These are phyloP conservation scores for Mythimna albipuncta DNA, from an alignment of 2,888 invertebrate species.

Conservation along the genomic window DNA sequence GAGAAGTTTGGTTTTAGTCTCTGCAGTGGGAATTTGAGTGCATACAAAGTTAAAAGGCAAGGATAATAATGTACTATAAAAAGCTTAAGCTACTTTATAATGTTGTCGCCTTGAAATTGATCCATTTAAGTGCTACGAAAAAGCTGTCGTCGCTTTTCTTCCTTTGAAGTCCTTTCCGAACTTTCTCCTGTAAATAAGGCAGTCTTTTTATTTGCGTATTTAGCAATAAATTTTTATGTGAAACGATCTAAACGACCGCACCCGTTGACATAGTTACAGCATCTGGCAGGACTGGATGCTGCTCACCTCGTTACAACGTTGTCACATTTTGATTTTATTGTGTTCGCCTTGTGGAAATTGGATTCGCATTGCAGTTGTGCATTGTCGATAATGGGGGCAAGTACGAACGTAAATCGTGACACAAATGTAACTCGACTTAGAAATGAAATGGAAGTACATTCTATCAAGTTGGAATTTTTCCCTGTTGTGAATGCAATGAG, in stretches of 20 bases:
- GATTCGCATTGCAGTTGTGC: conserved; percentile 56
- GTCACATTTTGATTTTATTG: conserved; percentile 63
- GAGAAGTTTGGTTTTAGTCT: conserved; percentile 37
- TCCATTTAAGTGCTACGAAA: not conserved
- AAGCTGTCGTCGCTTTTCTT: conserved; percentile 17
- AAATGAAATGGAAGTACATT: conserved; percentile 3
- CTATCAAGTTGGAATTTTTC: conserved; percentile 25
- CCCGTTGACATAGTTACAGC: conserved; percentile 62
- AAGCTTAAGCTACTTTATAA: conserved; percentile 12
- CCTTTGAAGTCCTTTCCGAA: conserved; percentile 8
- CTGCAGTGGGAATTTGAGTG: conserved; percentile 18
- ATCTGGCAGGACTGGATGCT: conserved; percentile 59
- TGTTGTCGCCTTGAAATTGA: not conserved
- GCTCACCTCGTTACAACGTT: conserved; percentile 57
- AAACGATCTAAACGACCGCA: conserved; percentile 31
- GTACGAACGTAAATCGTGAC: conserved; percentile 34
- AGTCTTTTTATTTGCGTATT: conserved; percentile 42
- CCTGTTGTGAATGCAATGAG: conserved; percentile 20
- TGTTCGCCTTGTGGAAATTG: conserved; percentile 54
- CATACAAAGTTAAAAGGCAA: conserved; percentile 12
- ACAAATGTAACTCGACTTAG: conserved; percentile 12
- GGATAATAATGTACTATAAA: not conserved
- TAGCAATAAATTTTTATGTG: conserved; percentile 27
- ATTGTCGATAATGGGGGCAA: conserved; percentile 49
- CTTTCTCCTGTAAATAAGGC: conserved; percentile 16